Evolutionary conservation across 23 tunicate genomes (phyloP).

Genomic region (Pegea sp.): DNA sequence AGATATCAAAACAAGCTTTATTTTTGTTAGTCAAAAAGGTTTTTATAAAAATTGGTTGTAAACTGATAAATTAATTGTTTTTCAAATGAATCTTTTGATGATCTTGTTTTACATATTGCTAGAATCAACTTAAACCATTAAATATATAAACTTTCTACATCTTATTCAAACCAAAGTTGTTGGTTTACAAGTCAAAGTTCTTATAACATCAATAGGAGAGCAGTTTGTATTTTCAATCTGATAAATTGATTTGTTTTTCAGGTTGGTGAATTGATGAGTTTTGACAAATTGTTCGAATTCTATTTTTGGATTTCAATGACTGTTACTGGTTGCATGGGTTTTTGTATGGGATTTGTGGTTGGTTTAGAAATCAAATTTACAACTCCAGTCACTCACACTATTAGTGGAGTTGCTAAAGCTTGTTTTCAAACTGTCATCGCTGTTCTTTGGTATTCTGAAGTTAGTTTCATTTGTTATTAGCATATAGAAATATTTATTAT

Average conservation of each 20-base stretch:
- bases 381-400: conserved; percentile 91
- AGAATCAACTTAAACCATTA: too few relatives aligned
- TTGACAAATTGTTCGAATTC: conserved; percentile 14
- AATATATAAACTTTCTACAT: too few relatives aligned
- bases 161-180: too few relatives aligned
- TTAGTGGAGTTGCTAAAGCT: conserved; percentile 98
- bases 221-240: too few relatives aligned
- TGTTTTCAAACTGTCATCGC: conserved; percentile 96
- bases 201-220: too few relatives aligned
- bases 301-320: conserved; percentile 64
- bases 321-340: conserved; percentile 77
- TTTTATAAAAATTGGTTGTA: too few relatives aligned
- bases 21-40: too few relatives aligned
- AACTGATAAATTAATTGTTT: not conserved
- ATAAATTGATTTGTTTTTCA: conserved; percentile 5
- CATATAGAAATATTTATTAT: not conserved
- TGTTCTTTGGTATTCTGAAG: conserved; percentile 37
- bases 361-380: conserved; percentile 87
- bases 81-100: not conserved
- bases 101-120: not conserved
- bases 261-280: conserved; percentile 5
- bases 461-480: conserved; percentile 7
- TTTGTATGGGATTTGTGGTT: conserved; percentile 87
- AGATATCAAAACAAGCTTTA: not conserved
- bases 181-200: too few relatives aligned